Evolutionary conservation across 1,140 invertebrate genomes (phyloP), one percentile per base, ranked within the genome.

Genomic region (Batillaria attramentaria): DNA sequence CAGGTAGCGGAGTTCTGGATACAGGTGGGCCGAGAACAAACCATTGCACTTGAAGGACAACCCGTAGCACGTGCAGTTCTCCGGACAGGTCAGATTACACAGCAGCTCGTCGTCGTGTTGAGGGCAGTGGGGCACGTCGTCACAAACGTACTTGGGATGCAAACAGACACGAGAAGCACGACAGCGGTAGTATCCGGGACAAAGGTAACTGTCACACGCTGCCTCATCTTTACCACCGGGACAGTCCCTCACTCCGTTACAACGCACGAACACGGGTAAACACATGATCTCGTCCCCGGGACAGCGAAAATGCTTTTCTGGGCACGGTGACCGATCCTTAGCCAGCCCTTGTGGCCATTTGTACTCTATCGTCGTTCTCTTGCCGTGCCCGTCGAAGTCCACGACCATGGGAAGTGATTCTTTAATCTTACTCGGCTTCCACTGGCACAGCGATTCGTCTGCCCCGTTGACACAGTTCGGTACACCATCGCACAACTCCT

Each of bases 41-140:
- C 33, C 10, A 4, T 20, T 41, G 24, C 79, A 80, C 1, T 46
- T 60, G 50, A 31, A 75, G 42, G 73, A 72, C 65, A 80, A 50
- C 31, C 74, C 50, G n/a, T 66, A 57, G 43, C 79, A 76, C 35
- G 72, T 60, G 68, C 79, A 80, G 50, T 62, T 70, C 0, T 41
- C 8, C 10, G 79, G 79, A 28, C 73, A 80, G 0, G 72, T 70
- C 28, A 42, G 3, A 50, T 80, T 31, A 62, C 79, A 80, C 41
- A 80, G 42, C 16, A 70, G 43, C 54, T 80, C 79, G 39, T 80
- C 79, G 33, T 80, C 79, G 35, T 69, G 79, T 20, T 80, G 20
- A 5, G 79, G 79, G 42, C 79, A 80, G 33, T 80, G 79, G 79
- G 69, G 72, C 16, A 69, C 16, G 24, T 66, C 73, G 66, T 80